Evolutionary conservation across 2,888 invertebrate species (phyloP), one percentile per base, ranked within the genome.

Genomic region (Oscheius sp.): DNA sequence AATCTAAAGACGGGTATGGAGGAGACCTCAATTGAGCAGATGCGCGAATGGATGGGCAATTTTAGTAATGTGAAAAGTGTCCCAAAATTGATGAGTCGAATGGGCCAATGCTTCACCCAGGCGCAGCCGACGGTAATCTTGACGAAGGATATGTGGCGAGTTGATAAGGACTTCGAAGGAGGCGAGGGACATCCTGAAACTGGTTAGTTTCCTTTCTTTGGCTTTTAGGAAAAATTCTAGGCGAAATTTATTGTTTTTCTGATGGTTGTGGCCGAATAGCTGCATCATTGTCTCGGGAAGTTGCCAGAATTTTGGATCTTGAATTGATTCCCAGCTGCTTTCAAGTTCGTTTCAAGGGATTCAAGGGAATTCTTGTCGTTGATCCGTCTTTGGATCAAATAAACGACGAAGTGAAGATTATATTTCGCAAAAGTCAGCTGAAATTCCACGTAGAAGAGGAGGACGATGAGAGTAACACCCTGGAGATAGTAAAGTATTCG

Each of bases 31-130:
- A 74, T 75, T 6, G 75, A 80, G n/a, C 70, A 78, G 17, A 75
- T 74, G 17, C 45, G 75, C 1, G 37, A 29, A 27, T 83, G 82
- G 83, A 83, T 84, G 82, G 84, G 84, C 46, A 78, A 83, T 65
- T 85, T 85, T 55, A 74, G 77, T 15, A 70, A 58, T 8, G 71
- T 72, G 1, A 57, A 70, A 34, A 80, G 70, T 65, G 80, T 85
- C 6, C 86, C 87, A 0, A 87, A 87, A 68, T 80, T 87, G 72
- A 86, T 87, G 81, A 84, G 87, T 17, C 75, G 87, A 27, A 84
- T 88, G 81, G 87, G 87, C n/a, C 87, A 87, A 53, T 86, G 86
- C 69, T 87, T 87, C 70, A 87, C 87, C 1, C 86, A 86, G 53
- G 81, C 83, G 0, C 78, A 73, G 67, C 78, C 76, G 12, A 75